Evolutionary conservation across 2,888 invertebrate species (phyloP), one percentile per base, ranked within the genome.

Genomic region (Hydriomena furcata): DNA sequence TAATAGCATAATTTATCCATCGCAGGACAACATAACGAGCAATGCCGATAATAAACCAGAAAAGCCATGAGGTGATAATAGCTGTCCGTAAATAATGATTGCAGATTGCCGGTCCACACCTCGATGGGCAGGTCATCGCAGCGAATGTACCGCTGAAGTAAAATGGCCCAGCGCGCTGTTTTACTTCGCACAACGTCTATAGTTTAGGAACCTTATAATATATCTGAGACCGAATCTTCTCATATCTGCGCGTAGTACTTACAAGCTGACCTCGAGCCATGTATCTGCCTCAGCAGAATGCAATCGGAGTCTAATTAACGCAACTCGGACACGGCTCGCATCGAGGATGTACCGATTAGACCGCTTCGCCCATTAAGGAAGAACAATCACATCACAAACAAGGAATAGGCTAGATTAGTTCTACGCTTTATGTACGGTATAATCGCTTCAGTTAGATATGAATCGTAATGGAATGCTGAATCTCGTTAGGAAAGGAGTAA

Each of bases 61-160:
- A 89, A 87, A 84, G 85, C 87, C 86, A 87, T 76, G 84, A 84
- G 88, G 87, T 89, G 89, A 89, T 89, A 89, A 89, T 88, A 88
- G 86, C 80, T 80, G 85, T 84, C 77, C 82, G 88, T 88, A 87
- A 88, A 88, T 89, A 89, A 89, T 88, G 89, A 89, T 85, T 77
- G 82, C 84, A 84, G 89, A 88, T 89, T 87, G 84, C 81, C 68
- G 80, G 76, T 79, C 81, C 83, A 78, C 82, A 80, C 80, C 74
- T 79, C 83, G 73, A 71, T 76, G 75, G 61, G 72, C 75, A 65
- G 78, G 76, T 72, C 75, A 76, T 55, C 57, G 51, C 60, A 52
- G 38, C 52, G 61, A n/a, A 61, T 60, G 58, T 58, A 61, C 64
- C 61, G 60, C 60, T 62, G 61, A 20, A n/a, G n/a, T n/a, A n/a